Base-by-base conservation (phyloP, 2,888 invertebrate genomes). In the Xanthia togata region DNA sequence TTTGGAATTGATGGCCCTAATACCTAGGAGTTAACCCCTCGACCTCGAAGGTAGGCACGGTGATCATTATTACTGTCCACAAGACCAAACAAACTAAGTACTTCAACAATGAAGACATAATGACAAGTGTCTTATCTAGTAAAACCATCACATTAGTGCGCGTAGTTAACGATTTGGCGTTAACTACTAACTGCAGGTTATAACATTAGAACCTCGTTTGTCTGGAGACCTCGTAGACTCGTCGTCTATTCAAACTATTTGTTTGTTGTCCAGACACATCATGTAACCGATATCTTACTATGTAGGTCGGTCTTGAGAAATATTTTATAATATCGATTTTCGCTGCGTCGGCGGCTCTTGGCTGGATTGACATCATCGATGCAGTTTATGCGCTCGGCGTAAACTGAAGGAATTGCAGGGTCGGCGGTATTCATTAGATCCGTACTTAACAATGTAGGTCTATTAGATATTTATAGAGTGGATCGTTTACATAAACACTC, bases 111-210 rank as follows among this genome's bases (percentile, higher is more conserved):
- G 72, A 44, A 63, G 63, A 35, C 81, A 41, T 81, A 81, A 81
- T 26, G 73, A 73, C 63, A 14, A 23, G 57, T 57, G 4, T 35
- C 14, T 81, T 81, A 81, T 73, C 78, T 63, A 4, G 47, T 81
- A 17, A 62, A 64, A n/a, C 31, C n/a, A 55, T 60, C 59, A 55
- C 78, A 83, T 83, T 78, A 80, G 62, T 67, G 70, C 20, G 12
- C 26, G 41, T 59, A 20, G 63, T 83, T 83, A 78, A 78, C 83
- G 67, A 83, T 68, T 79, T 67, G 64, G 55, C 41, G 64, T 41
- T 79, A 72, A 83, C 69, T 70, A 62, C 60, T 69, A 62, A 62
- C 59, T 69, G 23, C 79, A 38, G 63, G 44, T 72, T 60, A 57
- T 50, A 11, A 62, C 44, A 83, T 72, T 81, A 80, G 60, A 84